phyloP scores from a whole-genome alignment of 2,888 invertebrate species.

The Hipparchia sbordonii region DNA sequence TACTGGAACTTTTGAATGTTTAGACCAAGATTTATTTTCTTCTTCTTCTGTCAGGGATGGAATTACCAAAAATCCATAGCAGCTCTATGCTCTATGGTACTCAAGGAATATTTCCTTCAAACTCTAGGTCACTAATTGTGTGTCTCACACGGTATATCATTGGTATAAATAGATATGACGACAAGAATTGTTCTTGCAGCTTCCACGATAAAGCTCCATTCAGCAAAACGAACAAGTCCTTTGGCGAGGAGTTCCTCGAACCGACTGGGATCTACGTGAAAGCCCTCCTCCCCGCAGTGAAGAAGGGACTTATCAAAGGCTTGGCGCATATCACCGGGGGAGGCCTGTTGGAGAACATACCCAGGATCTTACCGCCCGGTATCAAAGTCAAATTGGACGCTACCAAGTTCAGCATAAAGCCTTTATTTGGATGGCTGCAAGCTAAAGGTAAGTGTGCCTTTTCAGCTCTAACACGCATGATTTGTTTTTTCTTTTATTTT shows the following conservation, averaged over 20 bases:
- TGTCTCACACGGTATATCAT: too few species aligned
- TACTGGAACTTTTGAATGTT: too few species aligned
- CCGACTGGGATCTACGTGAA: constrained; percentile 95
- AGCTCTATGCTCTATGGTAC: too few species aligned
- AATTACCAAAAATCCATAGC: too few species aligned
- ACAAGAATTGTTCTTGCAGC: constrained; percentile 43
- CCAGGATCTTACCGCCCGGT: constrained; percentile 88
- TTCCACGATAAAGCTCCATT: constrained; percentile 71
- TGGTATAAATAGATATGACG: too few species aligned
- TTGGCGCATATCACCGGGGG: constrained; percentile 97
- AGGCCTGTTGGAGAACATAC: constrained; percentile 94
- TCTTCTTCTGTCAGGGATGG: too few species aligned
- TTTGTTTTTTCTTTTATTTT: too few species aligned
- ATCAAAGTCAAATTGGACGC: constrained; percentile 88
- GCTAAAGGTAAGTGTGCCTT: constrained; percentile 84
- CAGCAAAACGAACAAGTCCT: constrained; percentile 60
- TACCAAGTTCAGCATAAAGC: constrained; percentile 86
- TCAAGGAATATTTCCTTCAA: too few species aligned
- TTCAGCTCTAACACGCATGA: too few species aligned
- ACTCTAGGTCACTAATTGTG: too few species aligned
- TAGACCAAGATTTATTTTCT: too few species aligned
- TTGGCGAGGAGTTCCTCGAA: constrained; percentile 90
- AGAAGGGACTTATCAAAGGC: constrained; percentile 89
- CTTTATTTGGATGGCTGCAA: constrained; percentile 95
- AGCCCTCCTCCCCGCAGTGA: constrained; percentile 87